phyloP scores from a whole-genome alignment of 2,113 vertebrate species.

The Xenus cinereus region DNA sequence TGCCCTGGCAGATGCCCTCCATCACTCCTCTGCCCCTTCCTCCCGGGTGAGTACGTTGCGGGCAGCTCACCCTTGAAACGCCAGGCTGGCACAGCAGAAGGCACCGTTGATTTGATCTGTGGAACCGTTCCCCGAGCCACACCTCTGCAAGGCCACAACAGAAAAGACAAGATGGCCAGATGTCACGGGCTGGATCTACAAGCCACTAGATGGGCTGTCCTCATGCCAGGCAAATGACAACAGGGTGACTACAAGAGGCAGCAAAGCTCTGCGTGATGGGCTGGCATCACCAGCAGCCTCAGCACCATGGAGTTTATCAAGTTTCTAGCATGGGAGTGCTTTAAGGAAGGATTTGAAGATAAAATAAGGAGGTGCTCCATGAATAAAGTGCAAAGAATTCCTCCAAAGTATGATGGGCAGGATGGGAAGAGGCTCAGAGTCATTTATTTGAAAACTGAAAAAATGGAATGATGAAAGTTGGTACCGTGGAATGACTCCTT shows the following conservation, averaged over 20 bases:
- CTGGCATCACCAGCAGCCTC: not conserved
- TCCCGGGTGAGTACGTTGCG: rapidly evolving
- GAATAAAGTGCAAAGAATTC: not conserved
- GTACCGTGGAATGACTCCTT: not conserved
- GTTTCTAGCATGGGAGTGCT: not conserved
- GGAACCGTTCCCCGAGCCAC: not conserved
- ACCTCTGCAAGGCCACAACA: not conserved
- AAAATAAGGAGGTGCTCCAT: not conserved
- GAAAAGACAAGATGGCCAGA: not conserved
- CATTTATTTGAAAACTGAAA: not conserved
- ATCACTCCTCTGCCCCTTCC: not conserved
- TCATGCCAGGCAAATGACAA: not conserved
- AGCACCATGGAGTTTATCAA: not conserved
- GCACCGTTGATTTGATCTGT: not conserved
- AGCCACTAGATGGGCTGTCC: not conserved
- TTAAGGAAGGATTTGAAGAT: not conserved
- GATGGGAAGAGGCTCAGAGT: not conserved
- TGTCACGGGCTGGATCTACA: not conserved
- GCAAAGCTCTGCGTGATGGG: not conserved
- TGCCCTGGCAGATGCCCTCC: not conserved
- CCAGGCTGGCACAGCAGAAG: not conserved
- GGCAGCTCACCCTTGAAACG: not conserved
- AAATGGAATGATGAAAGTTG: not conserved
- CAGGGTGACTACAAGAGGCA: not conserved
- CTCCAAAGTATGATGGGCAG: not conserved